Percentiles rank a stretch among this genome's conserved stretches.
Evolutionary conservation across 2,797 vertebrate species (phyloP).

Genomic region (Sciaenops ocellatus): DNA sequence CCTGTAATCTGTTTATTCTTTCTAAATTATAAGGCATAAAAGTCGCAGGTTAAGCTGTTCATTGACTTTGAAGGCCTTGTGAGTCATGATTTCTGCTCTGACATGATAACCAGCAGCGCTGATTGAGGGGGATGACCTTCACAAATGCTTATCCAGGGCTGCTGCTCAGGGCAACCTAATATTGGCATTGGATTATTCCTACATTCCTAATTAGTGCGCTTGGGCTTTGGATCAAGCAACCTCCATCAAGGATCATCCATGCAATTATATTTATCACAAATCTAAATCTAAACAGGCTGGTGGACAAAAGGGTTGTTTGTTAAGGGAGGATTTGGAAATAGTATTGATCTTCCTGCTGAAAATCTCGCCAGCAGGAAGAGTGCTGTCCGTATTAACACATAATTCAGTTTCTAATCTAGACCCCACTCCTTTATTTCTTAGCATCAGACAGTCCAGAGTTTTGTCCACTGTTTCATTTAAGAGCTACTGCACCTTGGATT

Average conservation of each 20-base stretch:
- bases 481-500: background rate
- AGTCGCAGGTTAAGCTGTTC: constrained; percentile 60
- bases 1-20: constrained; percentile 42
- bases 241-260: constrained; percentile 50
- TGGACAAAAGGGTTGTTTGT: constrained; percentile 49
- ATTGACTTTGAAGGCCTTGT: constrained; percentile 45
- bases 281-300: constrained; percentile 51
- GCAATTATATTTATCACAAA: constrained; percentile 69
- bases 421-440: background rate
- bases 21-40: constrained; percentile 51
- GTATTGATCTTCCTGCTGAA: constrained; percentile 48
- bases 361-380: constrained; percentile 20
- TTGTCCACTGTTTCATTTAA: constrained; percentile 7
- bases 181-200: constrained; percentile 74
- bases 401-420: constrained; percentile 24
- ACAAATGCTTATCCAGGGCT: constrained; percentile 66
- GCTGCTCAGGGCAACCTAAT: constrained; percentile 71
- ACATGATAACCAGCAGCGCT: constrained; percentile 74
- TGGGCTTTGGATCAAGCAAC: constrained; percentile 53
- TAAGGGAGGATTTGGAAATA: constrained; percentile 43
- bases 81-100: constrained; percentile 68
- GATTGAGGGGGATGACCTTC: constrained; percentile 79
- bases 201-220: constrained; percentile 70
- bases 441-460: background rate
- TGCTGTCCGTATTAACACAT: constrained; percentile 17